Evolutionary conservation across 92 coral and sea anemone species (phyloP), one percentile per base, ranked within the genome.

Genomic region (Heliopora coerulea): DNA sequence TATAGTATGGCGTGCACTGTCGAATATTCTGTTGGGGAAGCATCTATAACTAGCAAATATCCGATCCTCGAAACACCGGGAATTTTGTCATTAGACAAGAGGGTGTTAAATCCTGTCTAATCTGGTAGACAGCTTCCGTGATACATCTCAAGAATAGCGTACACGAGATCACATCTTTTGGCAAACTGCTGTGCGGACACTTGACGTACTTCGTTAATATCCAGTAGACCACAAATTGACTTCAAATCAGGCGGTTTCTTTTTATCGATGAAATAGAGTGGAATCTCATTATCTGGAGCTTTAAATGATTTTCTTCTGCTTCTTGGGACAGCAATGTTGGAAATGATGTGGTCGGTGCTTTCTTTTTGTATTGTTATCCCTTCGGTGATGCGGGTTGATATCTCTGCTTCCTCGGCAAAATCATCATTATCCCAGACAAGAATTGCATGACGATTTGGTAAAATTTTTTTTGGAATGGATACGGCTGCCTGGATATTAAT

Each of bases 71-170:
- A 81, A 19, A 60, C 50, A 73, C 37, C 44, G 56, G 84, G 84
- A 37, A 72, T 61, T 28, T 72, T 26, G 56, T 72, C 40, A 24
- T 24, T 2, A 49, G 46, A 34, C 14, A 81, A 78, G 13, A 81
- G 18, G 29, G 85, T 81, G 75, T 74, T 81, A 65, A 81, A 73
- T 23, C 84, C 85, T 13, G 85, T 81, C 81, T 81, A 81, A 49
- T 68, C 74, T 23, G 74, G 74, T 46, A 68, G 24, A 40, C 74
- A 46, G 24, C 74, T 39, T 17, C 74, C 74, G 46, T 19, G 46
- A 68, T 24, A 59, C 74, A 68, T 68, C 46, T 68, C 46, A 54
- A 68, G 28, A 1, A 68, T 35, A 68, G 41, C n/a, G 20, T 68
- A 68, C 59, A 59, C 74, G 46, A 68, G 46, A 68, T 68, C 74